phyloP scores from a whole-genome alignment of 2,113 vertebrate species.

The Tachuris rubrigastra region DNA sequence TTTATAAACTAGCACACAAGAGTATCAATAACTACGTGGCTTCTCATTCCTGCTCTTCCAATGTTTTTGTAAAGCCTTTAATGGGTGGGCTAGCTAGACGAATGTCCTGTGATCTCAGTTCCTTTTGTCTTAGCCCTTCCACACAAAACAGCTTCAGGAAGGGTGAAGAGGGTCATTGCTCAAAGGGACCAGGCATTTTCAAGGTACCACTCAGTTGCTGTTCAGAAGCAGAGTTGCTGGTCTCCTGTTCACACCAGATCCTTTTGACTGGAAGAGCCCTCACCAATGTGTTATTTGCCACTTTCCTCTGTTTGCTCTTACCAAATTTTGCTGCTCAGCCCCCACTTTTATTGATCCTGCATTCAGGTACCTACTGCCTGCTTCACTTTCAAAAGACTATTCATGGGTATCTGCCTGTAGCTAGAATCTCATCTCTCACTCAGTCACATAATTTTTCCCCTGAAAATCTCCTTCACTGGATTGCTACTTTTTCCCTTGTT shows the following conservation, averaged over 20 bases:
- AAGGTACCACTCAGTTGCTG: not conserved
- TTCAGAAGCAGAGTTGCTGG: not conserved
- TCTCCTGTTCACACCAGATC: not conserved
- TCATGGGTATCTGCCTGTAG: not conserved
- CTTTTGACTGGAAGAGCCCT: not conserved
- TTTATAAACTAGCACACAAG: not conserved
- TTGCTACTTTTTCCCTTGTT: not conserved
- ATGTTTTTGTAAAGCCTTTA: not conserved
- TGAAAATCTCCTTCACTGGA: not conserved
- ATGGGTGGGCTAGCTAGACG: not conserved
- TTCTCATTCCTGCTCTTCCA: not conserved
- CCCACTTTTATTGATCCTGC: not conserved
- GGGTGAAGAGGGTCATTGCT: not conserved
- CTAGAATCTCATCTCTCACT: not conserved
- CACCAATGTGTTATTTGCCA: not conserved
- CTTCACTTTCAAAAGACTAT: not conserved
- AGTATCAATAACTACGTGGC: not conserved
- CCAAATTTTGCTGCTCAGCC: not conserved
- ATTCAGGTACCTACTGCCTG: not conserved
- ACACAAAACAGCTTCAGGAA: not conserved
- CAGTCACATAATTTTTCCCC: not conserved
- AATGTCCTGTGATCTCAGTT: not conserved
- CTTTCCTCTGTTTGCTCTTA: not conserved
- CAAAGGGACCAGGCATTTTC: not conserved
- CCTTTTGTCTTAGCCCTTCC: not conserved